Base-by-base conservation (phyloP, 2,113 vertebrate species). In the Amphiprion ocellaris region DNA sequence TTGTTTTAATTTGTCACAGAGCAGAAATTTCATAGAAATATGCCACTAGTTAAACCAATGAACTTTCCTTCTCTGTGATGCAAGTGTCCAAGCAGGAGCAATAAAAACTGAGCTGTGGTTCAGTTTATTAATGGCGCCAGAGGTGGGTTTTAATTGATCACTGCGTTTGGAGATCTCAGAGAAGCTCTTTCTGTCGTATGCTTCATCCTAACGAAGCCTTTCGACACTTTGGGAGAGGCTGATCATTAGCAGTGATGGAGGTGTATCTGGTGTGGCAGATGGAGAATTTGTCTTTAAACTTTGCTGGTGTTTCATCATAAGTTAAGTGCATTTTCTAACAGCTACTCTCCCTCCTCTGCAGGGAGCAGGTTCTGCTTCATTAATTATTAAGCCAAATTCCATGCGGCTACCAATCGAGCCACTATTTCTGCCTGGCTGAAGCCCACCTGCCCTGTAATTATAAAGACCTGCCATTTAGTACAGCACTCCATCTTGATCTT, bases 371-470 rank as follows among this genome's bases (percentile, higher is more conserved):
- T 81, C 71, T 76, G 88, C 86, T 89, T 90, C 74, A 90, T 92
- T 92, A 90, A 92, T 87, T 92, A 82, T 88, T 81, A 65, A 92
- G 74, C 65, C 30, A 83, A 74, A 89, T 81, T 83, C 73, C 47
- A 59, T 37, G 64, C 81, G 77, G 89, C 87, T 81, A 61, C 23
- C 60, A 90, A 70, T 69, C 28, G 21, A 83, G 74, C 53, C 75
- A 56, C 83, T 73, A 64, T 85, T 90, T 93, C 83, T 88, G 87
- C 77, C 83, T 74, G 70, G 85, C 74, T 88, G 83, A 84, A 87
- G 84, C 84, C 91, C 90, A 93, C 91, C 91, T 92, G 90, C 83
- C 82, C 92, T 74, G 60, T 92, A 88, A 93, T 92, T 93, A 93
- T 89, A 90, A 87, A 87, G 87, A 88, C 39, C 87, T 87, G 88